Evolutionary conservation across 1,140 invertebrate genomes (phyloP).

Genomic region (Schlechtendalia chinensis): DNA sequence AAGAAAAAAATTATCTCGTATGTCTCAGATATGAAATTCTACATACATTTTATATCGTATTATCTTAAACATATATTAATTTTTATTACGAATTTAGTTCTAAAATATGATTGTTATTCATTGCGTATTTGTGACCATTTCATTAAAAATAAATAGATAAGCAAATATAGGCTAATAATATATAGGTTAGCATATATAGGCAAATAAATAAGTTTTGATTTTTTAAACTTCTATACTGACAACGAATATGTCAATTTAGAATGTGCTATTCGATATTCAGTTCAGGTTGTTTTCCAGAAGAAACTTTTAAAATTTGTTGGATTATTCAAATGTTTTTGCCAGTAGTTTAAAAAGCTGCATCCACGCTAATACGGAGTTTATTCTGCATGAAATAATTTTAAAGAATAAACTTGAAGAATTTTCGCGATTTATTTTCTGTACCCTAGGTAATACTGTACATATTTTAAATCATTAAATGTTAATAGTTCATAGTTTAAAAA

Average conservation of each 20-base stretch:
- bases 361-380: background rate
- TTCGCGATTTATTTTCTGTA: background rate
- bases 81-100: too few relatives aligned
- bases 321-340: slow-evolving; percentile 1
- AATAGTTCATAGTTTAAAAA: background rate
- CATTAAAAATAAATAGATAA: background rate
- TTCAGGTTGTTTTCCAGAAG: background rate
- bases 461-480: background rate
- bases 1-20: too few relatives aligned
- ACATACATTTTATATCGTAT: too few relatives aligned
- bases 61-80: too few relatives aligned
- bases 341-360: background rate
- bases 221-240: background rate
- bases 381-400: slow-evolving; percentile 2
- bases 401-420: background rate
- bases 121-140: background rate
- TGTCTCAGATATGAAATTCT: too few relatives aligned
- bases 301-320: slow-evolving; percentile 8
- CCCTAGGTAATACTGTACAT: background rate
- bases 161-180: too few relatives aligned
- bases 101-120: too few relatives aligned
- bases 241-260: background rate
- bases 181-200: too few relatives aligned
- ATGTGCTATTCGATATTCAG: slow-evolving; percentile 21
- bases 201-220: background rate